phyloP scores from a whole-genome alignment of 2,797 vertebrate species.

The Pangasius larnaudii region DNA sequence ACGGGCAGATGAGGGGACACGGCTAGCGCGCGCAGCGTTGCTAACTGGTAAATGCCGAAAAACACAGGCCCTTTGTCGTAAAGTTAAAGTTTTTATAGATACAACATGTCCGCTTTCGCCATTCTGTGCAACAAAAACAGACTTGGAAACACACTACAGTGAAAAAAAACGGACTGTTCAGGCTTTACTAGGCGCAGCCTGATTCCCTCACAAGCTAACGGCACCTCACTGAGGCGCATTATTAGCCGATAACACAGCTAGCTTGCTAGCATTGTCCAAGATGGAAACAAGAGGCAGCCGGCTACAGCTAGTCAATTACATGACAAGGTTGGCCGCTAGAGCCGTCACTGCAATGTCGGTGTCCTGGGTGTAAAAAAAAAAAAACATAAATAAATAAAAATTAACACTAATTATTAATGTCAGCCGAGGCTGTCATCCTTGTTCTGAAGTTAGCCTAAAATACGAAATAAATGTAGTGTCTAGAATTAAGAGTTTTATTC shows the following conservation, averaged over 20 bases:
- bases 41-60: slow-evolving; percentile 42
- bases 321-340: slow-evolving; percentile 4
- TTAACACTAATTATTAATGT: background rate
- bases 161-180: background rate
- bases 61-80: slow-evolving; percentile 29
- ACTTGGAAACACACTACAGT: background rate
- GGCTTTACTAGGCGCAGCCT: background rate
- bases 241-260: slow-evolving; percentile 3
- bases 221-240: background rate
- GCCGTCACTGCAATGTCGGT: background rate
- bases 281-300: slow-evolving; percentile 15
- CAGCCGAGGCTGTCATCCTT: background rate
- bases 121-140: background rate
- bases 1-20: slow-evolving; percentile 50
- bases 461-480: no score
- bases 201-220: background rate
- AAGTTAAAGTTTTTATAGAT: slow-evolving; percentile 10
- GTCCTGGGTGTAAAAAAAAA: background rate
- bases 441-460: background rate
- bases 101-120: background rate
- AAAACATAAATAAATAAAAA: no score
- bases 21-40: slow-evolving; percentile 58
- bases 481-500: background rate
- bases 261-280: slow-evolving; percentile 19
- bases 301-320: slow-evolving; percentile 4